phyloP scores from a whole-genome alignment of 2,888 invertebrate species.

The Drosophila planitibia region DNA sequence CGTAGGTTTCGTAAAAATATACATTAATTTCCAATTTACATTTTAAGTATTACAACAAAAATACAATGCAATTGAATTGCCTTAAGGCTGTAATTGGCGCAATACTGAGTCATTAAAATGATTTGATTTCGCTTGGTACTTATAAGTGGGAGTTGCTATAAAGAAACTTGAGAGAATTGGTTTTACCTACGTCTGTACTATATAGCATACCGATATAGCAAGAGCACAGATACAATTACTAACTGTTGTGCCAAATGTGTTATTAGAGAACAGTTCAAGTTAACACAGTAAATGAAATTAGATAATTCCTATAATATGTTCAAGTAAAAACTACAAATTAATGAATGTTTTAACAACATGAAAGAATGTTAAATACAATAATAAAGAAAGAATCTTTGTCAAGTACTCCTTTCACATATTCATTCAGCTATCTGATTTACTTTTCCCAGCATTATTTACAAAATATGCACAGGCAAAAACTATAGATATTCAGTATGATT shows the following conservation, averaged over 20 bases:
- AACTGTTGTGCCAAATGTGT: background rate
- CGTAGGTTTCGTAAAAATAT: conserved; percentile 69
- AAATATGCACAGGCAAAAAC: conserved; percentile 23
- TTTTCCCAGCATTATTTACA: conserved; percentile 27
- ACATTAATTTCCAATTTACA: conserved; percentile 74
- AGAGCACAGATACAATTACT: background rate
- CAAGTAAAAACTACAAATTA: background rate
- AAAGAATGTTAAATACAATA: background rate
- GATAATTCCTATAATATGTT: background rate
- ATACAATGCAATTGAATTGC: conserved; percentile 46
- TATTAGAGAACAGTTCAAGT: conserved; percentile 2
- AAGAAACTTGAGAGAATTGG: conserved; percentile 27
- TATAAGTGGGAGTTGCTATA: conserved; percentile 42
- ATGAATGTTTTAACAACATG: background rate
- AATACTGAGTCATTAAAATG: conserved; percentile 50
- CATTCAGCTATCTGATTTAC: conserved; percentile 7
- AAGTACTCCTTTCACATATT: conserved; percentile 8
- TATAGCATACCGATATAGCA: conserved; percentile 9
- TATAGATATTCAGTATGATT: conserved; percentile 58
- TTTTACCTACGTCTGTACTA: conserved; percentile 6
- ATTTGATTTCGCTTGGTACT: conserved; percentile 34
- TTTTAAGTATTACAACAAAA: conserved; percentile 46
- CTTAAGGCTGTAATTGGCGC: conserved; percentile 51
- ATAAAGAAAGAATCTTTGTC: background rate
- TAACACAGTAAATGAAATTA: background rate